Evolutionary conservation across 2,888 invertebrate genomes (phyloP), one percentile per base, ranked within the genome.

Genomic region (Caenorhabditis macrosperma): DNA sequence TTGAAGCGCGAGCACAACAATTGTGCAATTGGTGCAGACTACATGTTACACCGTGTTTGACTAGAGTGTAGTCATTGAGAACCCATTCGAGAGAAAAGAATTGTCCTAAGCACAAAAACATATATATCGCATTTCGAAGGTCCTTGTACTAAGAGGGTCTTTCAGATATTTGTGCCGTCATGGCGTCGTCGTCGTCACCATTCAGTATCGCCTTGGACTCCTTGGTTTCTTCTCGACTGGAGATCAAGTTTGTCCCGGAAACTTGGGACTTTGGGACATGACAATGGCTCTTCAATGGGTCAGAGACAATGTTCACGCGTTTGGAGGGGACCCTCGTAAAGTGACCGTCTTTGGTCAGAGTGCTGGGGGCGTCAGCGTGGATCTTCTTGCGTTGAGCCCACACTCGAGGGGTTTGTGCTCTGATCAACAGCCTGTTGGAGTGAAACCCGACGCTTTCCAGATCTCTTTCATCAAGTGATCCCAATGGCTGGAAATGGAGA

Each of bases 151-250:
- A 35, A 38, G 38, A 12, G n/a, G n/a, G 15, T 9, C 12, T 50
- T 66, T 69, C 64, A 83, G 83, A 75, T 84, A 82, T 60, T 63
- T 84, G n/a, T 83, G 83, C 33, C 85, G 85, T 35, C 83, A 87
- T 67, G 87, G 85, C 46, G 83, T 87, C 26, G 85, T 87, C 28
- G 85, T 86, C 10, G 85, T 87, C 22, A 87, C 87, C 1, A 84
- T 87, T 38, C 85, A 87, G 54, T 87, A 87, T 59, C 76, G 87
- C 17, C 74, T 87, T 2, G 87, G 87, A 9, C 76, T 82, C 0
- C 82, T 87, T n/a, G 89, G 89, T 44, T 89, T 89, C 75, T 85
- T 89, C 41, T 86, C 87, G 0, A 88, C 87, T 20, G 86, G 86
- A 24, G 86, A 86, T 64, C 78, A 81, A 26, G 80, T 81, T 6